Evolutionary conservation across 2,888 invertebrate genomes (phyloP).

Genomic region (Macropis europaea): DNA sequence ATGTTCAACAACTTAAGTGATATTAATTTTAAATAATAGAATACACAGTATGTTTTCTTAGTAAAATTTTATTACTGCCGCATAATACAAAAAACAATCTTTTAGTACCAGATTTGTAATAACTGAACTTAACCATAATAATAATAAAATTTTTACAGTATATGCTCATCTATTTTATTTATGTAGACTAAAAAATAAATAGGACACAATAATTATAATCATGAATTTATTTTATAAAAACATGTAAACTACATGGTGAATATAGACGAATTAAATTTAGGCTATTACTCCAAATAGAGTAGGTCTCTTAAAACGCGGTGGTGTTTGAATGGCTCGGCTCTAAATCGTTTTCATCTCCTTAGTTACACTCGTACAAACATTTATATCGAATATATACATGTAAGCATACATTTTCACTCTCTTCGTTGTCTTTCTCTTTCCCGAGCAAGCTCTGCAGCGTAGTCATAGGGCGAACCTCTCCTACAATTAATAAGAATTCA

Average conservation of each 20-base stretch:
- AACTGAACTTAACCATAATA: background rate
- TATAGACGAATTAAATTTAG: constrained; percentile 71
- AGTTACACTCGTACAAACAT: constrained; percentile 71
- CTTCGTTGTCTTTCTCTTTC: constrained; percentile 79
- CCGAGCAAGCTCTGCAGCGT: constrained; percentile 76
- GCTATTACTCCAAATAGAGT: constrained; percentile 61
- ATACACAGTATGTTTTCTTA: background rate
- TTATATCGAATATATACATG: constrained; percentile 58
- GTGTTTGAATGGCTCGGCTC: constrained; percentile 74
- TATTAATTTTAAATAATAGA: background rate
- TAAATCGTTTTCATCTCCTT: constrained; percentile 62
- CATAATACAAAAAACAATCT: too few species aligned
- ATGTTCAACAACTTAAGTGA: background rate
- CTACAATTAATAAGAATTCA: constrained; percentile 57
- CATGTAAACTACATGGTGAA: constrained; percentile 76
- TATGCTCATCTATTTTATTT: background rate
- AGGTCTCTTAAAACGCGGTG: constrained; percentile 53
- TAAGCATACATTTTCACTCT: constrained; percentile 61
- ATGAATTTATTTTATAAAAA: constrained; percentile 76
- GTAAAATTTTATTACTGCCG: too few species aligned
- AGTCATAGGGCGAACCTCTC: constrained; percentile 75
- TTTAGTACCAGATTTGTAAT: too few species aligned
- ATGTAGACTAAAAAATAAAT: background rate
- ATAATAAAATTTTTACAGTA: background rate
- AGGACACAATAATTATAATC: constrained; percentile 24